Evolutionary conservation across 1,140 invertebrate species (phyloP), one percentile per base, ranked within the genome.

Genomic region (Archegozetes longisetosus): DNA sequence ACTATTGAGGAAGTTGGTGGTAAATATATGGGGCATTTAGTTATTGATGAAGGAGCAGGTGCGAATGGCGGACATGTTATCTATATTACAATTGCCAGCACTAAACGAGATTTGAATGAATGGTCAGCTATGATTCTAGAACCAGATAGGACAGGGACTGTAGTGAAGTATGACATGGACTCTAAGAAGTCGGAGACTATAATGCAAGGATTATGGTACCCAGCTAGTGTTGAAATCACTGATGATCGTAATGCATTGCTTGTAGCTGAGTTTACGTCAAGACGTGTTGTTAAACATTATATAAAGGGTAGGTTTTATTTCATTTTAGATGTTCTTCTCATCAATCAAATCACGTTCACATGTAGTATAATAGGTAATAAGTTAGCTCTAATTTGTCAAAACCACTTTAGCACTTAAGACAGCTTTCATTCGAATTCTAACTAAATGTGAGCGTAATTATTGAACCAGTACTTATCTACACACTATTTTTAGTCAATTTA

Each of bases 241-340:
- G 74, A 79, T 17, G 80, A 89, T 68, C 81, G 85, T 69, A 78
- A 81, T 58, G 85, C 82, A 69, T 66, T 91, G 1, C 64, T 91
- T 13, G 78, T 88, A 0, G 68, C 77, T 3, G 87, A 90, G 73
- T 61, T 61, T 28, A 58, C 23, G 6, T 51, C 46, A 40, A 53
- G 49, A 57, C 51, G 51, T 17, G 66, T 82, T 62, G 64, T 76
- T 32, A 83, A 86, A 68, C 82, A 86, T 72, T 78, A 86, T 70
- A 69, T 89, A 51, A 79, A 79, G 70, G 82, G 57, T 58, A 55
- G 17, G 4, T 20, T 25, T 27, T 26, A 53, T 51, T 22, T 51
- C 17, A 51, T 51, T 51, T 51, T 4, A 51, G 28, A 9, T 4
- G 24, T n/a, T 55, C 20, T 9, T 55, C n/a, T n/a, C n/a, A n/a